Conservation (phyloP, 2,797 vertebrate genomes). For the Enteromius paludinosus region DNA sequence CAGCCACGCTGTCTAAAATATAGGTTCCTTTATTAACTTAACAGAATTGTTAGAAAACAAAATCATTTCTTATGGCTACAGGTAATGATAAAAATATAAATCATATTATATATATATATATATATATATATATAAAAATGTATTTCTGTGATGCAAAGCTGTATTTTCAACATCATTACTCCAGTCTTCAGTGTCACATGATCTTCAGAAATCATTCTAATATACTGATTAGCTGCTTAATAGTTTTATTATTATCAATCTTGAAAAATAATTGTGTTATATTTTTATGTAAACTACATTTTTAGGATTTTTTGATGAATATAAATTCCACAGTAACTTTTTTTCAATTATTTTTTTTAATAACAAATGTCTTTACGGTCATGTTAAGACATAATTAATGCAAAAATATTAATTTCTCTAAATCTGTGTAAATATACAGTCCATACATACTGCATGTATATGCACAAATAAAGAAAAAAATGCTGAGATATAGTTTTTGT, state of each 20-base stretch:
- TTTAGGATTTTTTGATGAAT: not conserved
- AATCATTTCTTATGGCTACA: not conserved
- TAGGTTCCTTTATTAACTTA: not conserved
- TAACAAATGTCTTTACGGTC: not conserved
- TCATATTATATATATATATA: not conserved
- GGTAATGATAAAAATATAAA: not conserved
- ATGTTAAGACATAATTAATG: not conserved
- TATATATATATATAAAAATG: not conserved
- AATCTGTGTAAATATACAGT: not conserved
- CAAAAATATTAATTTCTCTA: not conserved
- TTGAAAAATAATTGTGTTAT: not conserved
- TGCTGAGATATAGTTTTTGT: too few species aligned
- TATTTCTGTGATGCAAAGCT: not conserved
- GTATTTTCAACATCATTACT: not conserved
- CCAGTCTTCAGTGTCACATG: not conserved
- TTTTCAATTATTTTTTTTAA: not conserved
- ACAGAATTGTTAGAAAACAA: not conserved
- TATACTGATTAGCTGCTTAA: not conserved
- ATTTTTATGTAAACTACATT: not conserved
- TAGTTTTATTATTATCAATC: not conserved
- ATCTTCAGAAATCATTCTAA: not conserved
- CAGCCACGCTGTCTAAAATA: not conserved
- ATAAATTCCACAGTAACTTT: not conserved
- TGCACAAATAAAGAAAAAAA: not conserved
- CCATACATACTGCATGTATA: not conserved